Base-by-base conservation (phyloP, 2,113 vertebrate genomes). In the Pachypanchax playfairii region DNA sequence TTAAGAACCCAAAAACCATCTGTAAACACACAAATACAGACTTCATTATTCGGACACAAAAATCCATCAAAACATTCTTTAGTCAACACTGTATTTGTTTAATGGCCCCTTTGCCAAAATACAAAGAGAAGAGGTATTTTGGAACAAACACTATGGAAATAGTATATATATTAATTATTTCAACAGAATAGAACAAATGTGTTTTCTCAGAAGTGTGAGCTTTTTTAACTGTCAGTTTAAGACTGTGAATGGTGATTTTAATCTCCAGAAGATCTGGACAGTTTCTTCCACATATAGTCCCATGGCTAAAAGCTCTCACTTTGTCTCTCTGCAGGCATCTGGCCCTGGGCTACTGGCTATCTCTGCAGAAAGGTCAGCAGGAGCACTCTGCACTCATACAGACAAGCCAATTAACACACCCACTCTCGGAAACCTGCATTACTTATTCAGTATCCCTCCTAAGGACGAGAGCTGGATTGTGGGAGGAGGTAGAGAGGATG, bases 341-440 rank as follows among this genome's bases (percentile, higher is more conserved):
- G 73, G 85, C 76, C 33, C 50, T 14, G 14, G 80, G 85, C 80
- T 67, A 50, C 56, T 43, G 53, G 63, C 75, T 72, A 73, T 65
- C 77, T 78, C 80, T 15, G 68, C 54, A 64, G 77, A 61, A 91
- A 91, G 90, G 90, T 91, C 91, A 91, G 73, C 35, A 4, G 11
- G 61, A 79, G 77, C 80, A 80, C 83, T 64, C 55, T 57, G 58
- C 59, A 56, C 83, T 86, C 69, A 66, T 89, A 78, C 87, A 84
- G 85, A 87, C 84, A 86, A 79, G 82, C 89, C 88, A 92, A 92
- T 92, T 91, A 92, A 91, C 78, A 75, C 66, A 60, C 55, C 62
- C 71, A 28, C 71, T 54, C 70, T 73, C 33, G 29, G 70, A 82
- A 79, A 68, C 51, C 50, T 53, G 68, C 75, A 91, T 91, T 90